A percentile compares a stretch with the other conserved stretches of the same genome.
These are phyloP conservation scores for Syngnathus acus DNA, from an alignment of 2,797 vertebrate species.

Conservation along the genomic window DNA sequence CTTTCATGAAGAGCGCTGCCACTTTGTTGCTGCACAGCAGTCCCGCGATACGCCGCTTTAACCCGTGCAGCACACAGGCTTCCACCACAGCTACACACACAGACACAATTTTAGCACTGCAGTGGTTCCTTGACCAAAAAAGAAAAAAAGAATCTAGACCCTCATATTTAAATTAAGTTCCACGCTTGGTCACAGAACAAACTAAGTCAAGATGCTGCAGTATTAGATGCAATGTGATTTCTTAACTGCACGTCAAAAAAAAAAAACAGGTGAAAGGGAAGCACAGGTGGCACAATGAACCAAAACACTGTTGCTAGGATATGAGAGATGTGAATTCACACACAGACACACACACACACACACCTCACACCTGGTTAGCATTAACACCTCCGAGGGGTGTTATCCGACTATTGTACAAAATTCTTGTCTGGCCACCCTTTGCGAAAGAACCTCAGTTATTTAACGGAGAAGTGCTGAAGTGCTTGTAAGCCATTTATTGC, in stretches of 20 bases:
- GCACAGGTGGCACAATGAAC: conserved; percentile 36
- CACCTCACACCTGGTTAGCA: conserved; percentile 40
- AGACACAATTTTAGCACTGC: background rate
- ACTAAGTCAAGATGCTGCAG: too few species aligned
- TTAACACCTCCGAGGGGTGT: conserved; percentile 41
- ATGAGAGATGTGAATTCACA: conserved; percentile 49
- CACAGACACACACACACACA: conserved; percentile 17
- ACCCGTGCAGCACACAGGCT: conserved; percentile 83
- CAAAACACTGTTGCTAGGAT: conserved; percentile 59
- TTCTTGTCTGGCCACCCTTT: conserved; percentile 10
- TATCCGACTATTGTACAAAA: conserved; percentile 18
- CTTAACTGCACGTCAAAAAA: background rate
- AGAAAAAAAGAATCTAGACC: too few species aligned
- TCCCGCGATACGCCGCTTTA: conserved; percentile 86
- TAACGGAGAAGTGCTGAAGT: background rate
- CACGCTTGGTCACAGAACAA: too few species aligned
- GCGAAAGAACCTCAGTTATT: background rate
- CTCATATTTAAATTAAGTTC: too few species aligned
- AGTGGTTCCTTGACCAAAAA: background rate
- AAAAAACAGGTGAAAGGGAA: conserved; percentile 16
- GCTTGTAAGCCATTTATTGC: background rate
- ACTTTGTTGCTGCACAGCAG: conserved; percentile 97
- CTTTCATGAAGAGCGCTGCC: conserved; percentile 92
- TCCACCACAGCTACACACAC: conserved; percentile 83
- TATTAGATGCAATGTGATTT: too few species aligned